A percentile compares a stretch with the other conserved stretches of the same genome.
Evolutionary conservation across 1,140 invertebrate genomes (phyloP).

Genomic region (Bombus haemorrhoidalis): DNA sequence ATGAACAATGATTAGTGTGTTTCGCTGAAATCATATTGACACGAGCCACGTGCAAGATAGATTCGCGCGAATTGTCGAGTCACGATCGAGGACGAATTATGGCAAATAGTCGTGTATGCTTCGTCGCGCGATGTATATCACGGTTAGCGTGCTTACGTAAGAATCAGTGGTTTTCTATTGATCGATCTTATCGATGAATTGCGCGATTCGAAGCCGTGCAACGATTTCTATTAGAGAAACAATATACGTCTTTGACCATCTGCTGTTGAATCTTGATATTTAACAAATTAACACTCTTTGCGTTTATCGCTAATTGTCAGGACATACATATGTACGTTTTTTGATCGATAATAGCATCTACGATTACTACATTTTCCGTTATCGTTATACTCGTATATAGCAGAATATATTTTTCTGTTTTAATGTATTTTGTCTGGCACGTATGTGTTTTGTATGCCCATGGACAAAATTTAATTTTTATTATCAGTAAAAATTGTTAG

Average conservation of each 20-base stretch:
- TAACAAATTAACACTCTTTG: not conserved
- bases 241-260: constrained; percentile 15
- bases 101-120: constrained; percentile 4
- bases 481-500: not conserved
- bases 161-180: constrained; percentile 44
- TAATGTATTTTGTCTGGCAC: not conserved
- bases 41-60: constrained; percentile 48
- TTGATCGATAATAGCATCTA: too few relatives aligned
- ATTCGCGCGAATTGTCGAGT: constrained; percentile 46
- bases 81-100: constrained; percentile 51
- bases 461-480: not conserved
- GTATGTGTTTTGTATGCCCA: too few relatives aligned
- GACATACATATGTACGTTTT: not conserved
- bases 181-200: constrained; percentile 49
- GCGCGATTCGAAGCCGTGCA: constrained; percentile 14
- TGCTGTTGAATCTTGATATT: not conserved
- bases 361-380: not conserved
- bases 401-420: too few relatives aligned
- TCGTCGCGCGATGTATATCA: constrained; percentile 3
- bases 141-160: constrained; percentile 22
- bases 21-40: constrained; percentile 56
- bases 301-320: not conserved
- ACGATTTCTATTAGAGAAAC: constrained; percentile 25
- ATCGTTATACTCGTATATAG: too few relatives aligned
- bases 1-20: constrained; percentile 63